Base-by-base conservation (phyloP, 2,888 invertebrate genomes). In the Smittia sp. region DNA sequence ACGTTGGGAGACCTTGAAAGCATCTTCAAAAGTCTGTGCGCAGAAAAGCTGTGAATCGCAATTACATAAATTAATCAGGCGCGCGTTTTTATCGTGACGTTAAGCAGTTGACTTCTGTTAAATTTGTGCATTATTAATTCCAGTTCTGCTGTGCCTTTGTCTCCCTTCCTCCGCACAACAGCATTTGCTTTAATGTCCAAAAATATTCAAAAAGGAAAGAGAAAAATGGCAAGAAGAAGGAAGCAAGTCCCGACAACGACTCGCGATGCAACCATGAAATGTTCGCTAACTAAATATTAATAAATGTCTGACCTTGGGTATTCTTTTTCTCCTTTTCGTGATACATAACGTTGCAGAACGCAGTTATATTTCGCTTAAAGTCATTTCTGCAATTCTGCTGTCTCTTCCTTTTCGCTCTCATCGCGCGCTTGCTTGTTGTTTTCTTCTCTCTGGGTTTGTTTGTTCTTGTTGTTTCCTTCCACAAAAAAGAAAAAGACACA, bases 241-340 rank as follows among this genome's bases (percentile, higher is more conserved):
- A 68, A 15, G 20, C 52, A 67, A 11, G 39, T 41, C 69, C 46
- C 25, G 52, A 58, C n/a, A 18, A 58, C 58, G 20, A 58, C 58
- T 69, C 41, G 69, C 69, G 69, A 69, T 69, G 69, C 69, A 69
- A 69, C 69, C 69, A 69, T 69, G 69, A 69, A 67, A 69, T 54
- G 54, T 69, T 69, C 69, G 69, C 69, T 24, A 69, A 54, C 69
- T 69, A 69, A 69, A 69, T 69, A 69, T 69, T 69, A 69, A 69
- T 69, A 69, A 69, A 69, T 68, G 69, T 69, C 69, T 69, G 69
- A 69, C 69, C 69, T 69, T 69, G 69, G 27, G 27, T 54, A 63
- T 63, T 27, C 25, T 69, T 27, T 65, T 32, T 65, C 27, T 65
- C 24, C 46, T 27, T 41, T 20, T 68, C 46, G 7, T 32, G 66